These are phyloP conservation scores for Lymantria monacha DNA, from an alignment of 2,888 invertebrate species.

Conservation along the genomic window DNA sequence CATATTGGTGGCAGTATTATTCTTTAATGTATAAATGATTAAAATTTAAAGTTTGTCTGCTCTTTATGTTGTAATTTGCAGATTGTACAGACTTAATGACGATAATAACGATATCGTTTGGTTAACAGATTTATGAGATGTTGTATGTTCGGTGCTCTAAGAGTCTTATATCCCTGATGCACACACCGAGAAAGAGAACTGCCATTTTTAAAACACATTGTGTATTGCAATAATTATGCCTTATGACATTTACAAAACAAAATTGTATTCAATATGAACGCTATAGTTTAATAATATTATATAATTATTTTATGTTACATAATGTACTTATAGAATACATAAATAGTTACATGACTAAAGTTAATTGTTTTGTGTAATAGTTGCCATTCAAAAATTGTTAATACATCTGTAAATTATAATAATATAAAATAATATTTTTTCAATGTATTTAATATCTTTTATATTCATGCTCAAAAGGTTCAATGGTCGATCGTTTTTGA, in stretches of 20 bases:
- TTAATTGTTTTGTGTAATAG: conserved; percentile 17
- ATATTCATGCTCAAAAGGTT: conserved; percentile 24
- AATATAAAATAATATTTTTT: conserved; percentile 31
- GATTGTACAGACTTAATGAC: too few relatives aligned
- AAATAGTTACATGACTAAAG: conserved; percentile 7
- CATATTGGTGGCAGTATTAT: too few relatives aligned
- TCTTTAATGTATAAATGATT: too few relatives aligned
- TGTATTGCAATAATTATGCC: conserved; percentile 26
- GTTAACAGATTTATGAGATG: too few relatives aligned
- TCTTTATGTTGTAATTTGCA: too few relatives aligned
- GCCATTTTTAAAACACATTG: conserved; percentile 26
- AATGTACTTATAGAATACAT: conserved; percentile 29
- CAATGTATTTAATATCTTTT: conserved; percentile 25
- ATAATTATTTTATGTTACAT: conserved; percentile 8
- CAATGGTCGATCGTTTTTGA: conserved; percentile 5
- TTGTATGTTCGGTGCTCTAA: too few relatives aligned
- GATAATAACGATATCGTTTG: too few relatives aligned
- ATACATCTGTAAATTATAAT: conserved; percentile 20
- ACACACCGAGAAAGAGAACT: conserved; percentile 11
- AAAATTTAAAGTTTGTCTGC: too few relatives aligned
- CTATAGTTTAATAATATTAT: conserved; percentile 1
- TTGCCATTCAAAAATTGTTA: conserved; percentile 20
- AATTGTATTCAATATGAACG: background rate
- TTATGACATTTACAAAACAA: conserved; percentile 15
- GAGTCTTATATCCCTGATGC: too few relatives aligned